These are phyloP conservation scores for Passerina amoena DNA, from an alignment of 2,113 vertebrate species.

Conservation along the genomic window DNA sequence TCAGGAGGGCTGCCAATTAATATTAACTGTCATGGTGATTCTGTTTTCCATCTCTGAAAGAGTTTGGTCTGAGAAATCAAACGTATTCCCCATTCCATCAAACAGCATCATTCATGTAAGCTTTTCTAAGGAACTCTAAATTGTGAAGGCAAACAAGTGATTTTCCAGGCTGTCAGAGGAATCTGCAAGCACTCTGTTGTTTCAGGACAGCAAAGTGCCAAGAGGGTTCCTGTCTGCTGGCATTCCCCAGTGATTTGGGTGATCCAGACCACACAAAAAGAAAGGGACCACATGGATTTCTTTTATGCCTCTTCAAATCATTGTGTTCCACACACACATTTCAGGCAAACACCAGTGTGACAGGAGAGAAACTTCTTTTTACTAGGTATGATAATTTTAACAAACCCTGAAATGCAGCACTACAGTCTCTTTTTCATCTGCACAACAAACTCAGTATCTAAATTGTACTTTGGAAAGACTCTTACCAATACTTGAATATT, in stretches of 20 bases:
- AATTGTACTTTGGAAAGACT: background rate
- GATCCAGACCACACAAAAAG: background rate
- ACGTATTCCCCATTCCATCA: background rate
- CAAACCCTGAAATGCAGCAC: background rate
- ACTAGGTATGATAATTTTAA: background rate
- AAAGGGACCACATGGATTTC: rapidly evolving
- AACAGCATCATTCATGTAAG: background rate
- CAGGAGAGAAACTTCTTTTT: background rate
- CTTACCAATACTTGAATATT: background rate
- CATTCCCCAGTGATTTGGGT: background rate
- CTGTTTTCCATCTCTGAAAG: background rate
- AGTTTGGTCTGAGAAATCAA: background rate
- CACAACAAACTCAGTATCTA: background rate
- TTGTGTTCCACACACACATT: rapidly evolving
- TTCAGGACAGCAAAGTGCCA: background rate
- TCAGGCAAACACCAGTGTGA: background rate
- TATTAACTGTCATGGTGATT: background rate
- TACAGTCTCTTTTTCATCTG: background rate
- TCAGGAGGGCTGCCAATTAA: background rate
- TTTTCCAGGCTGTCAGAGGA: background rate
- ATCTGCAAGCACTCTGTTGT: background rate
- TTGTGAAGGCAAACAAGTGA: background rate
- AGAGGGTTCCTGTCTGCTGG: background rate
- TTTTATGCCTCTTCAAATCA: background rate
- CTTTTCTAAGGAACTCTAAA: background rate